Evolutionary conservation across 2,888 invertebrate genomes (phyloP).

Genomic region (Helicoverpa assulta): DNA sequence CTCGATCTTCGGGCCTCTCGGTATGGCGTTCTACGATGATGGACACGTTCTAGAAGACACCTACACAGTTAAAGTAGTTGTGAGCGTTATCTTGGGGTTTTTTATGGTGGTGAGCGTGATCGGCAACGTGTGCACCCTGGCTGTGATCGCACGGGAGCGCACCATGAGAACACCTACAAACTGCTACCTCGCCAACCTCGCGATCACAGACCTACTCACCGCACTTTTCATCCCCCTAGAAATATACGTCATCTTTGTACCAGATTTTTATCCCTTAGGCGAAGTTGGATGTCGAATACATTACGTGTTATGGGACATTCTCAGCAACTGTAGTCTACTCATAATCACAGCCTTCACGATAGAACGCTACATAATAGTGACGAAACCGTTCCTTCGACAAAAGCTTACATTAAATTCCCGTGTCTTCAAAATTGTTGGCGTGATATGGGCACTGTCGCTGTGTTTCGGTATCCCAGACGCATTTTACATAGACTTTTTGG

Average conservation of each 20-base stretch:
- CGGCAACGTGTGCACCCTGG: conserved; percentile 94
- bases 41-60: conserved; percentile 47
- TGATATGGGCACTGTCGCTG: conserved; percentile 94
- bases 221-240: conserved; percentile 94
- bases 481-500: conserved; percentile 78
- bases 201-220: conserved; percentile 93
- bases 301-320: conserved; percentile 94
- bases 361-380: conserved; percentile 96
- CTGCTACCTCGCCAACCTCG: conserved; percentile 94
- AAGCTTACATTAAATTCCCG: conserved; percentile 94
- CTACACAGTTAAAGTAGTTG: conserved; percentile 87
- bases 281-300: conserved; percentile 94
- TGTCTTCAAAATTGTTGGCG: conserved; percentile 92
- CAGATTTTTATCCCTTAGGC: conserved; percentile 93
- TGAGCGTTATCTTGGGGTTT: conserved; percentile 89
- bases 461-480: conserved; percentile 93
- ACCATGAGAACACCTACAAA: conserved; percentile 96
- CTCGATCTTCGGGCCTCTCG: conserved; percentile 79
- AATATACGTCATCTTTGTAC: conserved; percentile 94
- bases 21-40: conserved; percentile 75
- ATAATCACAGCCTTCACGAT: conserved; percentile 96
- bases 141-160: conserved; percentile 93
- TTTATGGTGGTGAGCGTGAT: conserved; percentile 93
- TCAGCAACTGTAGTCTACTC: conserved; percentile 94
- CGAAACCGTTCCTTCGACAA: conserved; percentile 95